Base-by-base conservation (phyloP, 2,888 invertebrate species). In the Pammene fasciana region DNA sequence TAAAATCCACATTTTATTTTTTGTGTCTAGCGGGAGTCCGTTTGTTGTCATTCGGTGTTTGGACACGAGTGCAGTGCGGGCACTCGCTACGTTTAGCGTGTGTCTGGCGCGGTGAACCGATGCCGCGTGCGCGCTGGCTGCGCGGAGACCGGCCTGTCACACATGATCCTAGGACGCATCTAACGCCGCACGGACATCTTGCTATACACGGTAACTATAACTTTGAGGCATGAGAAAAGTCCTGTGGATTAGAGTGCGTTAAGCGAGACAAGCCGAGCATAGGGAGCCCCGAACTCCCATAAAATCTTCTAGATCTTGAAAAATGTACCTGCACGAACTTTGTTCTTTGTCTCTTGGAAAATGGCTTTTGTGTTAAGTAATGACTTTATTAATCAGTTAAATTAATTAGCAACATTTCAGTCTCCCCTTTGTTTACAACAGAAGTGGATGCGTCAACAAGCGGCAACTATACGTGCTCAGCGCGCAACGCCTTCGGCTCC, bases 401-500 rank as follows among this genome's bases (percentile, higher is more conserved):
- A 9, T 10, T 43, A 43, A 10, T 43, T 43, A 11, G 43, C 43
- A 1, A 43, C 43, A 11, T 43, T 43, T 10, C 13, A 43, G 11
- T 11, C 13, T 57, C 38, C 18, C 18, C 59, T 46, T n/a, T 13
- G 6, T 54, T 71, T 64, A 18, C 36, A 66, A 74, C 80, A 96
- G 96, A 95, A 86, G 93, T 96, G 65, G 96, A 96, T 76, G 93
- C 94, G 71, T 94, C 95, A 60, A 94, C 96, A 43, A 95, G 94
- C 71, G 97, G 96, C 61, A 97, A 97, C 93, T 97, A 96, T 86
- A 95, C 96, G 13, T 97, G 97, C 79, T 94, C 95, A 13, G 96
- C 96, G n/a, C 96, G 96, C 77, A 98, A 98, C 87, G 93, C 95
- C 16, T 96, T 95, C 81, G 97, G 97, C 1, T 95, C 95, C 57